Evolutionary conservation across 1,140 invertebrate species (phyloP).

Genomic region (Semibalanus balanoides): DNA sequence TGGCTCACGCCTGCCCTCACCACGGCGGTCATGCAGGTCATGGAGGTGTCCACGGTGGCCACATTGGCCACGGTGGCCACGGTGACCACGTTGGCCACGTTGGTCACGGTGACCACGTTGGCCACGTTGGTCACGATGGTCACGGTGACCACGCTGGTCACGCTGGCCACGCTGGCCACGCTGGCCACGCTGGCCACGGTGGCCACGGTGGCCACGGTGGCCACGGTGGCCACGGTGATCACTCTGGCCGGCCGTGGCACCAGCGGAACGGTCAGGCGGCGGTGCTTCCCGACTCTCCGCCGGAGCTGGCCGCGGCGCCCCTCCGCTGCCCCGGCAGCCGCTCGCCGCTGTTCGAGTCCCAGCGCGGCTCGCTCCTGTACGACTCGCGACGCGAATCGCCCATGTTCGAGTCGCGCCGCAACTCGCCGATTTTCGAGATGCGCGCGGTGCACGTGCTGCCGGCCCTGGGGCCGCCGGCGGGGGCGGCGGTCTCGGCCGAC

Average conservation of each 20-base stretch:
- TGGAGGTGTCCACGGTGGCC: too few species aligned
- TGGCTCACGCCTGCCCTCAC: background rate
- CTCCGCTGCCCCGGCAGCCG: background rate
- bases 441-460: background rate
- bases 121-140: too few species aligned
- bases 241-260: background rate
- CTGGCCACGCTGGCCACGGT: too few species aligned
- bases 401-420: background rate
- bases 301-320: background rate
- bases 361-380: background rate
- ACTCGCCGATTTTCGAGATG: background rate
- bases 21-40: too few species aligned
- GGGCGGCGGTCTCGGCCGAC: background rate
- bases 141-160: too few species aligned
- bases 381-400: background rate
- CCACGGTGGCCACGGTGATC: background rate
- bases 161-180: too few species aligned
- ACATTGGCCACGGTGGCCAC: too few species aligned
- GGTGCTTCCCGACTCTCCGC: background rate
- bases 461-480: too few species aligned
- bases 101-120: too few species aligned
- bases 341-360: background rate
- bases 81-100: too few species aligned
- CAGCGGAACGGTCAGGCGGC: background rate
- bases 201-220: too few species aligned